These are phyloP conservation scores for Gymnogyps californianus DNA, from an alignment of 2,113 vertebrate genomes.

Conservation along the genomic window DNA sequence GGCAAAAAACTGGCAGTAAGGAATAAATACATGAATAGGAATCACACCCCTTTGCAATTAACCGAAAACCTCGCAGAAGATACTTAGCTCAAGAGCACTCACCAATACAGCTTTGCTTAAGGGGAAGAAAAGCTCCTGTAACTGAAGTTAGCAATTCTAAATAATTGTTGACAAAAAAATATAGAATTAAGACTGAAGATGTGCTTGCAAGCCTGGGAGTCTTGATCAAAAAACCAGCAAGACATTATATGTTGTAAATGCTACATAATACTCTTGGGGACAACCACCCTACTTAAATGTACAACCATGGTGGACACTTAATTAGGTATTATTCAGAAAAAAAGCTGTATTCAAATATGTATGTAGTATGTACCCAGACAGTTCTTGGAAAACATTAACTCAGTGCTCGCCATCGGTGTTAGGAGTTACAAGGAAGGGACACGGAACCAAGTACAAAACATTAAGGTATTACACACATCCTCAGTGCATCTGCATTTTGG, in stretches of 20 bases:
- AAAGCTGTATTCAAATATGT: background rate
- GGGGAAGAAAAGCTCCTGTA: background rate
- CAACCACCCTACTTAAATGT: background rate
- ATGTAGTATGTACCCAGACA: background rate
- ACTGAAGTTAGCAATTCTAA: background rate
- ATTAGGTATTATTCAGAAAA: background rate
- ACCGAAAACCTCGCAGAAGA: background rate
- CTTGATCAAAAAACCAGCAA: background rate
- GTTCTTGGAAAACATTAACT: background rate
- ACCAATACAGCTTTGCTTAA: background rate
- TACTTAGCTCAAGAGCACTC: background rate
- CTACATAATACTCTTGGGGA: background rate
- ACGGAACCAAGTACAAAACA: background rate
- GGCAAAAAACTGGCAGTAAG: background rate
- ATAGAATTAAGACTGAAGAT: background rate
- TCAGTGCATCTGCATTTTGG: background rate
- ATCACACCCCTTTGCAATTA: background rate
- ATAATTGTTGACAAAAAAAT: background rate
- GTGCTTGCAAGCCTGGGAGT: background rate
- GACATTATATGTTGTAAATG: background rate
- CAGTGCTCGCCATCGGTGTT: accelerated
- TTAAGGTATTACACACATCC: background rate
- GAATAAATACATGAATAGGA: background rate
- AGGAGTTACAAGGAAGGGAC: background rate
- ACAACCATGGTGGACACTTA: background rate